Conservation (phyloP, 2,797 vertebrate genomes). For the Chelmon rostratus region DNA sequence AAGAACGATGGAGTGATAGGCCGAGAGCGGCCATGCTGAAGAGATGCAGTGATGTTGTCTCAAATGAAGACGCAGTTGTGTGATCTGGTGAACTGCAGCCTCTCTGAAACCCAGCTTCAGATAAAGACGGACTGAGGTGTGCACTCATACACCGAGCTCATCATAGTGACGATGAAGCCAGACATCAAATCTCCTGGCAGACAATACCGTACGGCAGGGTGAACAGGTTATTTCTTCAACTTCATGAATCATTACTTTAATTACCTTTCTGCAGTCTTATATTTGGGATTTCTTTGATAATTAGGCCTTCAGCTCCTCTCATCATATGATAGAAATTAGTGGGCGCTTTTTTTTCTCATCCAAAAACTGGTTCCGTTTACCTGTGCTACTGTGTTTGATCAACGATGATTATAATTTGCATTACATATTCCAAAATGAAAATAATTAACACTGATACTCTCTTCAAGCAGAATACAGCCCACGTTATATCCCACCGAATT, state of each 20-base stretch:
- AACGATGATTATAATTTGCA: no score
- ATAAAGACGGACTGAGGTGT: neutral
- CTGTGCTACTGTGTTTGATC: neutral
- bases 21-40: neutral
- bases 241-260: neutral
- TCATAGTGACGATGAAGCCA: constrained; percentile 32
- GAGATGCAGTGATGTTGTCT: neutral
- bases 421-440: neutral
- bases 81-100: neutral
- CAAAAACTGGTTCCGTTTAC: no score
- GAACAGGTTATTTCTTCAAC: neutral
- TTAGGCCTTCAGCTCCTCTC: neutral
- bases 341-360: neutral
- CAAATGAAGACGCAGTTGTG: neutral
- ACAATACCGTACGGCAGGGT: neutral
- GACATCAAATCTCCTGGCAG: constrained; percentile 53
- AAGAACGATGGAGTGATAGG: neutral
- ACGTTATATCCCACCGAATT: neutral
- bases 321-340: neutral
- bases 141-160: constrained; percentile 5
- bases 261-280: neutral
- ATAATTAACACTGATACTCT: no score
- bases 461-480: neutral
- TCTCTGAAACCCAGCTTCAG: neutral
- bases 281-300: neutral